phyloP scores from a whole-genome alignment of 2,888 invertebrate species.

The Shargacucullia verbasci region DNA sequence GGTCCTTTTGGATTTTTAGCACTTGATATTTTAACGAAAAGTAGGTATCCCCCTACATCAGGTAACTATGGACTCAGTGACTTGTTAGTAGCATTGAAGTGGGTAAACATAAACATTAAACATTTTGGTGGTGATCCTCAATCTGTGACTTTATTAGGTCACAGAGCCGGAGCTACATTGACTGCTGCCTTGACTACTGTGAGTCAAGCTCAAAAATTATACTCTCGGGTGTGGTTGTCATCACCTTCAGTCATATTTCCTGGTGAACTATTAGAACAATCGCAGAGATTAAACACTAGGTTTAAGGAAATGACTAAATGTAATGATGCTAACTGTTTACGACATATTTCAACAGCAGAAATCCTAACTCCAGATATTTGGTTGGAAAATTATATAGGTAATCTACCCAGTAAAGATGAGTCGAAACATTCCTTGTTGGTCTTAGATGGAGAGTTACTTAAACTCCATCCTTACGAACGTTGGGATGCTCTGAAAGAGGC shows the following conservation, averaged over 20 bases:
- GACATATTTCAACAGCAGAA: slow-evolving; percentile 85
- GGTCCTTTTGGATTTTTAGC: slow-evolving; percentile 95
- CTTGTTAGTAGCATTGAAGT: slow-evolving; percentile 92
- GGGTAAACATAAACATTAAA: slow-evolving; percentile 94
- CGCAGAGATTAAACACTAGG: slow-evolving; percentile 89
- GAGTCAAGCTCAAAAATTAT: slow-evolving; percentile 90
- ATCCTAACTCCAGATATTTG: slow-evolving; percentile 93
- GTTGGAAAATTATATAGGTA: slow-evolving; percentile 90
- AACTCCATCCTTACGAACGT: slow-evolving; percentile 90
- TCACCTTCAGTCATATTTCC: slow-evolving; percentile 93
- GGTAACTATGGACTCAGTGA: slow-evolving; percentile 97
- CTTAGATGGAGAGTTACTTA: slow-evolving; percentile 92
- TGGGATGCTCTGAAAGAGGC: slow-evolving; percentile 88
- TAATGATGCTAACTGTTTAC: slow-evolving; percentile 89
- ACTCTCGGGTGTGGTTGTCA: slow-evolving; percentile 94
- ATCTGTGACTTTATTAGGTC: slow-evolving; percentile 94
- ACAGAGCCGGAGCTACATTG: slow-evolving; percentile 95
- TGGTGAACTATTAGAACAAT: slow-evolving; percentile 89
- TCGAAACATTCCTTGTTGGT: slow-evolving; percentile 93
- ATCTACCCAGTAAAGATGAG: slow-evolving; percentile 90
- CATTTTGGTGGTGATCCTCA: slow-evolving; percentile 95
- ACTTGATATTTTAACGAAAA: slow-evolving; percentile 91
- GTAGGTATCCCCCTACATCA: slow-evolving; percentile 92
- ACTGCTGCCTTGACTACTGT: slow-evolving; percentile 92
- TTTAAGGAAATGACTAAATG: slow-evolving; percentile 90